Percentiles rank a stretch among this genome's conserved stretches.
Conservation (phyloP, 2,797 vertebrate genomes). For the Lepidocolaptes lacrymiger region DNA sequence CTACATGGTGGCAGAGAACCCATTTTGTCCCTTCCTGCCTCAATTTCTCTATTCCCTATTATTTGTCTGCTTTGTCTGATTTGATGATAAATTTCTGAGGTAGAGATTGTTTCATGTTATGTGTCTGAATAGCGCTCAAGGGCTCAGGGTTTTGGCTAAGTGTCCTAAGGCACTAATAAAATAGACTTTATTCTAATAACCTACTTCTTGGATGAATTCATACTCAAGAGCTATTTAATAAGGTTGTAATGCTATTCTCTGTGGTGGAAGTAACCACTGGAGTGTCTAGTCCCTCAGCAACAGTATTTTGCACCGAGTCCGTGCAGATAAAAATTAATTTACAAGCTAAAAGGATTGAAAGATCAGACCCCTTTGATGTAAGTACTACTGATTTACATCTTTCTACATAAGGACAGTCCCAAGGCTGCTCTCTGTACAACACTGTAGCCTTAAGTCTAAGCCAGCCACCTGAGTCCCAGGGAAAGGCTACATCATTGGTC, state of each 20-base stretch:
- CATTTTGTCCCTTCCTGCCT: background rate
- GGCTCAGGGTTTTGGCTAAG: background rate
- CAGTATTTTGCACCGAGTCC: background rate
- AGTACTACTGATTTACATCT: background rate
- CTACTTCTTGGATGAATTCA: slow-evolving; percentile 6
- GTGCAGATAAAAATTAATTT: background rate
- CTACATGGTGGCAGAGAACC: background rate
- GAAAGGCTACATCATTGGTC: background rate
- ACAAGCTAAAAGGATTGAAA: background rate
- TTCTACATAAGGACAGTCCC: background rate
- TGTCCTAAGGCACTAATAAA: slow-evolving; percentile 23
- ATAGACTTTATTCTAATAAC: slow-evolving; percentile 23
- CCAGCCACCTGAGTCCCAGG: background rate
- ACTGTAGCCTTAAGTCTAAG: background rate
- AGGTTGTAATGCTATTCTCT: background rate
- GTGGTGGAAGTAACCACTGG: background rate
- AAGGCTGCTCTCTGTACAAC: background rate
- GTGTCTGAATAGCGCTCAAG: background rate
- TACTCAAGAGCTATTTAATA: slow-evolving; percentile 22
- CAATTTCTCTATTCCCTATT: background rate
- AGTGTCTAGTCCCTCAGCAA: background rate
- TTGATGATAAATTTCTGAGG: background rate
- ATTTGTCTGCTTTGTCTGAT: background rate
- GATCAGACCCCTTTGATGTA: background rate
- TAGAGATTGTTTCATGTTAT: background rate